These are phyloP conservation scores for Rosalia funebris DNA, from an alignment of 2,888 invertebrate genomes.

Conservation along the genomic window DNA sequence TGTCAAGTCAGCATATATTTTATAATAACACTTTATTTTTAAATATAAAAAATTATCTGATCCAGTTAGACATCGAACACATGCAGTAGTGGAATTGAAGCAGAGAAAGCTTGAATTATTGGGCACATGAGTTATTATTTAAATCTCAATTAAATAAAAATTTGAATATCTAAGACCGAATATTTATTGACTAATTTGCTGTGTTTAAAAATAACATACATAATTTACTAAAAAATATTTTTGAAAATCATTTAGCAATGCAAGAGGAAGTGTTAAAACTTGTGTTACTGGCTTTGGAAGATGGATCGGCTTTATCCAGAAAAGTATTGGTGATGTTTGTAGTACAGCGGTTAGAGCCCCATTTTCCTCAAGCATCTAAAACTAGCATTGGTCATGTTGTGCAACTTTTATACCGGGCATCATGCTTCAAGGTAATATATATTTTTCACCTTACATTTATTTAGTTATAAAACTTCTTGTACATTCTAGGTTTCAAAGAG, in stretches of 20 bases:
- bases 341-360: constrained; percentile 94
- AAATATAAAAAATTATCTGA: too few relatives aligned
- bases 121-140: too few relatives aligned
- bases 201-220: too few relatives aligned
- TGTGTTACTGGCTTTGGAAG: constrained; percentile 92
- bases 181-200: too few relatives aligned
- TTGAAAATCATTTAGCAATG: constrained; percentile 91
- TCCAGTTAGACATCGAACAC: too few relatives aligned
- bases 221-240: too few relatives aligned
- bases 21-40: too few relatives aligned
- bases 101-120: too few relatives aligned
- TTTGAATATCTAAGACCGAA: too few relatives aligned
- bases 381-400: constrained; percentile 99
- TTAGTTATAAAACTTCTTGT: not conserved
- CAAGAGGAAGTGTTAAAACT: constrained; percentile 97
- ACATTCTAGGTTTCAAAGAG: constrained; percentile 85
- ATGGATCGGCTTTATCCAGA: constrained; percentile 92
- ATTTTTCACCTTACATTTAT: not conserved
- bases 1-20: too few relatives aligned
- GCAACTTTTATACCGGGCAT: constrained; percentile 95
- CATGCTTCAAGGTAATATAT: constrained; percentile 89
- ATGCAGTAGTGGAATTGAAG: too few relatives aligned
- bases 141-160: too few relatives aligned
- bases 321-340: constrained; percentile 99
- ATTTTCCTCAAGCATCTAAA: constrained; percentile 96